Conservation (phyloP, 2,888 invertebrate species). For the Conchocele bisecta region DNA sequence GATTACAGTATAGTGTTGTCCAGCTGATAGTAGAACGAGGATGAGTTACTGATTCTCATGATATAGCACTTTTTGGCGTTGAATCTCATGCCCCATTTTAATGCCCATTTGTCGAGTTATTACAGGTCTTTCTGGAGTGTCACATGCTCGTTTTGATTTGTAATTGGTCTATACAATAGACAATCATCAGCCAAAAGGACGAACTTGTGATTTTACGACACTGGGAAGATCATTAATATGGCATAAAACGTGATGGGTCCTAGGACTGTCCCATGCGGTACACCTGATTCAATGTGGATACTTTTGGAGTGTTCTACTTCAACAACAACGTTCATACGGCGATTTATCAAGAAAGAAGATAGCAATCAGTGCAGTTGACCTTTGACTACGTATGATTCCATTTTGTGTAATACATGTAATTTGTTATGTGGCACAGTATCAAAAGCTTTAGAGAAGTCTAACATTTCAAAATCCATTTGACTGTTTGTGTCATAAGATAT, state of each 20-base stretch:
- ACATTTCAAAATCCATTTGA: constrained; percentile 12
- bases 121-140: constrained; percentile 5
- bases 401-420: constrained; percentile 4
- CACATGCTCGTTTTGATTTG: constrained; percentile 8
- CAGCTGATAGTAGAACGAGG: neutral
- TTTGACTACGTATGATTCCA: constrained; percentile 8
- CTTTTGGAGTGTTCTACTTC: constrained; percentile 16
- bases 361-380: constrained; percentile 10
- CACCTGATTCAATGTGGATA: constrained; percentile 11
- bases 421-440: constrained; percentile 12
- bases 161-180: constrained; percentile 16
- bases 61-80: constrained; percentile 20
- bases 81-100: constrained; percentile 14
- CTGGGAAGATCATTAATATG: constrained; percentile 21
- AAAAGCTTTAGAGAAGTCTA: constrained; percentile 19
- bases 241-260: constrained; percentile 17
- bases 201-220: constrained; percentile 23
- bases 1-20: neutral
- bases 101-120: constrained; percentile 6
- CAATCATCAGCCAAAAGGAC: constrained; percentile 31
- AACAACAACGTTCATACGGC: constrained; percentile 14
- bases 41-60: constrained; percentile 3
- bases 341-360: constrained; percentile 14
- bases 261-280: constrained; percentile 10
- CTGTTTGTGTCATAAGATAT: constrained; percentile 4